Evolutionary conservation across 1,140 invertebrate genomes (phyloP).

Genomic region (Aleiodes sp.): DNA sequence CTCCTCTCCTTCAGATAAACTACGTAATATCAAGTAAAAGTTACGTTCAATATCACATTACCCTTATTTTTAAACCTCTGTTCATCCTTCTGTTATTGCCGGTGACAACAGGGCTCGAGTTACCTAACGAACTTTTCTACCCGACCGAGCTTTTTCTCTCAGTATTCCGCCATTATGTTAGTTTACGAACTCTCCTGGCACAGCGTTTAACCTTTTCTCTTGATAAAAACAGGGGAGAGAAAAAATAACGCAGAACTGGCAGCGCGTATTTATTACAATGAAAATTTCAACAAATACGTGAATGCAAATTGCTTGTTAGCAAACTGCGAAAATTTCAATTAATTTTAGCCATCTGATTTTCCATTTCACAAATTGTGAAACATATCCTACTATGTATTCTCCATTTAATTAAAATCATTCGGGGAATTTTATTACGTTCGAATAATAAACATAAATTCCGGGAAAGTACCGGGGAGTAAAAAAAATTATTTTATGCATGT

Average conservation of each 20-base stretch:
- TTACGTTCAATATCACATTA: background rate
- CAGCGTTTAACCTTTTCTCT: conserved; percentile 2
- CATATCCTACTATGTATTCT: too few species aligned
- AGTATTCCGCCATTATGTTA: background rate
- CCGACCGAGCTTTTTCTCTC: background rate
- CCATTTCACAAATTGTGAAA: too few species aligned
- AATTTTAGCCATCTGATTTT: too few species aligned
- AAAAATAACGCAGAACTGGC: background rate
- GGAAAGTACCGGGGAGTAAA: too few species aligned
- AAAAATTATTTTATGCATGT: too few species aligned
- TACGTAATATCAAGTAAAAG: background rate
- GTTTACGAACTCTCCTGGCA: background rate
- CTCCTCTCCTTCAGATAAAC: background rate
- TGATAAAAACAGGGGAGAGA: too few species aligned
- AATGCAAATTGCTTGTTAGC: too few species aligned
- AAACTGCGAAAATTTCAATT: too few species aligned
- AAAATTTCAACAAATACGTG: background rate
- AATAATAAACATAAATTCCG: too few species aligned
- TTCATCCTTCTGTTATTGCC: conserved; percentile 5
- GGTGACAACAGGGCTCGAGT: conserved; percentile 4
- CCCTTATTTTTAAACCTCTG: background rate
- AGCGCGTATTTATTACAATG: background rate
- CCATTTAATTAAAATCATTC: too few species aligned
- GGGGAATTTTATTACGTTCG: too few species aligned
- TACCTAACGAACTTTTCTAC: conserved; percentile 6